Evolutionary conservation across 2,797 vertebrate species (phyloP), one percentile per base, ranked within the genome.

Genomic region (Acanthiza pusilla): DNA sequence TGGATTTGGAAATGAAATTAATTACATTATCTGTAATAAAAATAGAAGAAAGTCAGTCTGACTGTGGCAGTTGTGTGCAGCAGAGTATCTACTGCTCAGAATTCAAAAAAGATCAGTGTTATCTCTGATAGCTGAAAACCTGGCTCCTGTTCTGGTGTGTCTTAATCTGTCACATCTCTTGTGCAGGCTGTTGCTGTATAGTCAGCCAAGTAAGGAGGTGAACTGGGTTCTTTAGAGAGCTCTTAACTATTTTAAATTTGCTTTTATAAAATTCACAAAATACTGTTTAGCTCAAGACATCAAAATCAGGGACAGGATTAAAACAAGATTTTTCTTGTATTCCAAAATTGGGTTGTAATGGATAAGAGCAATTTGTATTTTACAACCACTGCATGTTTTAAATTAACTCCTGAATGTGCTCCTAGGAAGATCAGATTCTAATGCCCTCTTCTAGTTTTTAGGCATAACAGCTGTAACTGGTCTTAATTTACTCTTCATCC

Each of bases 161-260:
- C 88, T 85, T 71, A 78, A 88, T 93, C 88, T 81, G 62, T 94
- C 58, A 40, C 76, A 70, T 86, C 43, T 91, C 70, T 60, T 85
- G 40, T 54, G 57, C 76, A 53, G 91, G 47, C 89, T 91, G 47
- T 91, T 94, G 38, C 68, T 80, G 40, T 68, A 72, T 40, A 72
- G 22, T 10, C 55, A 84, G 71, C 51, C 91, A 95, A 88, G 54
- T 72, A 54, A 65, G 81, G 77, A 53, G 34, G 67, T 88, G 60
- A 88, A 78, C 16, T 70, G 38, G 11, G 38, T 14, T 83, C 27
- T 87, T 61, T 43, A 25, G 20, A 50, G 38, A 87, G 42, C 62
- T 78, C 74, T 63, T 77, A 83, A 34, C 34, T 83, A 40, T 45
- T 85, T 45, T 12, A 42, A 48, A 71, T 79, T 66, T 45, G 42